These are phyloP conservation scores for Menidia beryllina DNA, from an alignment of 2,113 vertebrate species.

Conservation along the genomic window DNA sequence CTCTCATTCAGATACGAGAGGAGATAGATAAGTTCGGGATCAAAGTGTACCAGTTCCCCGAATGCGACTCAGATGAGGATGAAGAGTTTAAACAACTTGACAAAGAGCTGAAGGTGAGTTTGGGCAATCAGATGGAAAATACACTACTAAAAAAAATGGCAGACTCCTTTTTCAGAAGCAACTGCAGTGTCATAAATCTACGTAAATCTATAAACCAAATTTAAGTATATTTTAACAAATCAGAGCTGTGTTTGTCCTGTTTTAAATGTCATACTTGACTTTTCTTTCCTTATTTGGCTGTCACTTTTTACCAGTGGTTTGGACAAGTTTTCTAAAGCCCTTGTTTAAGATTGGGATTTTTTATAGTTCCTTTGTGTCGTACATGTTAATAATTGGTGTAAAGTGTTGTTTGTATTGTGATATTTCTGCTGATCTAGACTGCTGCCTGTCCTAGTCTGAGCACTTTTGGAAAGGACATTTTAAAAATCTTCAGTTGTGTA, in stretches of 20 bases:
- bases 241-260: background rate
- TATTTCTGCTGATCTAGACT: background rate
- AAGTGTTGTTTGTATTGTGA: background rate
- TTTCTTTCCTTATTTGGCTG: background rate
- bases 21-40: conserved; percentile 97
- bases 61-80: conserved; percentile 96
- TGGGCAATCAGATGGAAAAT: too few relatives aligned
- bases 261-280: background rate
- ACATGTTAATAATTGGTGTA: too few relatives aligned
- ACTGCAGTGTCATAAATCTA: too few relatives aligned
- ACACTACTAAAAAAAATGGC: background rate
- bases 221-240: background rate
- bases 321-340: too few relatives aligned
- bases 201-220: background rate
- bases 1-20: conserved; percentile 87
- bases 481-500: background rate
- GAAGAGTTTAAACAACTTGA: conserved; percentile 97
- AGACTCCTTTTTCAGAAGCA: background rate
- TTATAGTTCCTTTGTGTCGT: too few relatives aligned
- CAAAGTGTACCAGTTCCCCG: conserved; percentile 96
- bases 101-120: conserved; percentile 92
- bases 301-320: background rate
- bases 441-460: background rate
- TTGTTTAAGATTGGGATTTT: too few relatives aligned
- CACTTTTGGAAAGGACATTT: background rate